Evolutionary conservation across 2,797 vertebrate species (phyloP), one percentile per base, ranked within the genome.

Genomic region (Heterohyrax brucei): DNA sequence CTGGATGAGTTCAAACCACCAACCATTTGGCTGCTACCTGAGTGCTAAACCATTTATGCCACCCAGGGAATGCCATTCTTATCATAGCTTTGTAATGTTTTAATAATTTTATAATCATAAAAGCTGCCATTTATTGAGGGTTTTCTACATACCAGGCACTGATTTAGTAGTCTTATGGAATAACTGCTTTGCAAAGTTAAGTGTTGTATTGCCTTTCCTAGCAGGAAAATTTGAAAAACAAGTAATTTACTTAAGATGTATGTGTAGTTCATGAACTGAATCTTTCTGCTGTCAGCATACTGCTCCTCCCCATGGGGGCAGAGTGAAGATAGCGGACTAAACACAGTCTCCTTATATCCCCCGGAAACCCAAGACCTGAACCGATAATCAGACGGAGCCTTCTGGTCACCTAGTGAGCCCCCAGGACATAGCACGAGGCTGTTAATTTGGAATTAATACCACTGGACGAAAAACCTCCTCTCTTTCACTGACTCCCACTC

Each of bases 121-220:
- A 79, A 50, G 10, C 28, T 83, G 48, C n/a, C 33, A 72, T 91
- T 91, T 80, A 76, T 81, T 92, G 85, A 85, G 56, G 73, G 9
- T 39, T 89, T 76, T 70, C 28, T 59, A 3, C 64, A 22, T 48
- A 22, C 66, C 73, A 59, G 56, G 53, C 53, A n/a, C 44, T 83
- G 28, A 90, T 84, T 84, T 61, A 70, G 56, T 56, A 87, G 44
- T 82, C 93, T 80, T 87, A 5, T 81, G 84, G 59, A 81, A 68
- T 82, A 78, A 48, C 18, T 89, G 39, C 56, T 78, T 89, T 86
- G 14, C 48, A 85, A 78, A 78, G 39, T 24, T 73, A 82, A 28
- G 28, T 92, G 50, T 79, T 89, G 21, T 61, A 72, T 62, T 90
- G 70, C 85, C n/a, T 92, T 61, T 62, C 86, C 61, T 89, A 61